Conservation (phyloP, 2,888 invertebrate species). For the Willowsia nigromaculata region DNA sequence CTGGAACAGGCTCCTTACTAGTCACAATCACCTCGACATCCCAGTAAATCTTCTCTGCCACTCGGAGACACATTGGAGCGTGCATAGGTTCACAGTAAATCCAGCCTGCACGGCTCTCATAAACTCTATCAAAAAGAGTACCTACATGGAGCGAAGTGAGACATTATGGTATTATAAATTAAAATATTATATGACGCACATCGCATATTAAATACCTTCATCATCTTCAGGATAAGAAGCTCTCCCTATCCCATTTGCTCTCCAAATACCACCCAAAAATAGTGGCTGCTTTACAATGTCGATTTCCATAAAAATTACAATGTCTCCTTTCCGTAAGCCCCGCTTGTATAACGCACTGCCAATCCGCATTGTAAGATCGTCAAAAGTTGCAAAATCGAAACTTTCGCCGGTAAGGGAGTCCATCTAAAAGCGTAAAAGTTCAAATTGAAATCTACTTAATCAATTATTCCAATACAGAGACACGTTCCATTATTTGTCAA, state of each 20-base stretch:
- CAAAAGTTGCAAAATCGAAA: conserved; percentile 51
- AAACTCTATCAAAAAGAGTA: conserved; percentile 68
- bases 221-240: conserved; percentile 76
- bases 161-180: background rate
- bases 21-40: conserved; percentile 76
- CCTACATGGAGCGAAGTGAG: conserved; percentile 61
- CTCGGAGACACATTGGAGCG: conserved; percentile 72
- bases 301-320: conserved; percentile 75
- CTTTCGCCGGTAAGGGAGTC: conserved; percentile 66
- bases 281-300: conserved; percentile 75
- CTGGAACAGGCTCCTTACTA: conserved; percentile 66
- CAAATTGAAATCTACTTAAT: background rate
- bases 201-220: conserved; percentile 70
- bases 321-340: conserved; percentile 74
- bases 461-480: too few species aligned
- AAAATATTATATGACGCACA: background rate
- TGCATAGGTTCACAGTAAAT: conserved; percentile 75
- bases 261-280: conserved; percentile 76
- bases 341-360: conserved; percentile 68
- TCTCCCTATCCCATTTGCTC: conserved; percentile 75
- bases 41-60: conserved; percentile 76
- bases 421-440: conserved; percentile 43
- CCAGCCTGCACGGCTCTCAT: conserved; percentile 76
- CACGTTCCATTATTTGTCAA: background rate
- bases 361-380: conserved; percentile 50